Conservation (phyloP, 1,140 invertebrate genomes). For the Tenebrio molitor region DNA sequence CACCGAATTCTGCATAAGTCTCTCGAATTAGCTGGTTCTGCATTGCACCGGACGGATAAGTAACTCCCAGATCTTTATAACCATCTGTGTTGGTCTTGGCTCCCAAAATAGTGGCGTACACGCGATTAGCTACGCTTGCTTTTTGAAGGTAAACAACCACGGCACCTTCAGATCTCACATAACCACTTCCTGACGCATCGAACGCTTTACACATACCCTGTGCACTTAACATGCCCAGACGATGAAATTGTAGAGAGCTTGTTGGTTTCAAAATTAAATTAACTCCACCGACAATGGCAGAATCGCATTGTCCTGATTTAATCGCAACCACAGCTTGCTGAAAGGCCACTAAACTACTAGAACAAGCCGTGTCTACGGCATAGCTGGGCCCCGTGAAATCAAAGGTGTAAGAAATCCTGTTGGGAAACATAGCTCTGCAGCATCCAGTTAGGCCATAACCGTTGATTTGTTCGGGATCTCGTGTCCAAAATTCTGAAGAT, state of each 20-base stretch:
- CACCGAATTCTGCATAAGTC: slow-evolving; percentile 83
- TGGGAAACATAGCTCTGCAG: slow-evolving; percentile 95
- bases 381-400: slow-evolving; percentile 94
- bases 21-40: slow-evolving; percentile 90
- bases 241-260: slow-evolving; percentile 92
- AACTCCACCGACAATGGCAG: slow-evolving; percentile 91
- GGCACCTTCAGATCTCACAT: slow-evolving; percentile 91
- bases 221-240: slow-evolving; percentile 89
- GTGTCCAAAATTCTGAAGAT: slow-evolving; percentile 85
- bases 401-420: slow-evolving; percentile 95
- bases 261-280: slow-evolving; percentile 89
- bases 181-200: slow-evolving; percentile 91
- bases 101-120: slow-evolving; percentile 90
- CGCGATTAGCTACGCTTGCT: slow-evolving; percentile 78
- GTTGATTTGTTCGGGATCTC: slow-evolving; percentile 82
- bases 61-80: slow-evolving; percentile 90
- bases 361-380: slow-evolving; percentile 95
- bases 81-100: slow-evolving; percentile 93
- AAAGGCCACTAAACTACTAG: slow-evolving; percentile 90
- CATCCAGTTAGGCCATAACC: slow-evolving; percentile 96
- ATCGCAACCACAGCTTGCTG: slow-evolving; percentile 90
- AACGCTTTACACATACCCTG: slow-evolving; percentile 95
- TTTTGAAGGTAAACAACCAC: slow-evolving; percentile 88
- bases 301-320: slow-evolving; percentile 87
- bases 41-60: slow-evolving; percentile 89